Evolutionary conservation across 2,888 invertebrate species (phyloP), one percentile per base, ranked within the genome.

Genomic region (Oligia strigilis): DNA sequence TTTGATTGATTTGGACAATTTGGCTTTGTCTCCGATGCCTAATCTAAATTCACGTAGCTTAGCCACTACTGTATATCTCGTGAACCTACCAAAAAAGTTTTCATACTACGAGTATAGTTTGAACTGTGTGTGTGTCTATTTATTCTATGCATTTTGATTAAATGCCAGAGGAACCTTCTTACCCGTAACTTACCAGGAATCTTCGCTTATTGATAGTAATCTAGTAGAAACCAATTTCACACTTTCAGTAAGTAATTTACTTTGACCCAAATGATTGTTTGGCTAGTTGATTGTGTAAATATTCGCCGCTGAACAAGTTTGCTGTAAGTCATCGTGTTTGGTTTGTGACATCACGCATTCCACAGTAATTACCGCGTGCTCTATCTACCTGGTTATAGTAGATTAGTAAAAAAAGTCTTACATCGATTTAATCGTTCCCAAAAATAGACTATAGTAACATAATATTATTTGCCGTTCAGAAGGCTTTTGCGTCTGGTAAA

Each of bases 271-370:
- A 71, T 62, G 43, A 29, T 66, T 29, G 77, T 77, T 77, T 70
- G 82, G 69, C 71, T 75, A 75, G 87, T 83, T 80, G 29, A 71
- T 83, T 78, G 80, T 75, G 87, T 74, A 90, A 89, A 90, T 87
- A 89, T 90, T 90, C 66, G 77, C 69, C 67, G 60, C 49, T 75
- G 75, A 81, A 82, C 81, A 75, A 79, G 75, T 83, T 80, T 76
- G 80, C 80, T 67, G 49, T 83, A 81, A 89, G 83, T 89, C 90
- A 88, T 89, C 83, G 60, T 86, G 90, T 89, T 85, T 90, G 88
- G 66, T 81, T 49, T 81, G 82, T 89, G 90, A 88, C 75, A 78
- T 88, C 90, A 89, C 69, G 81, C 84, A 90, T 90, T 86, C 90
- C 88, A 46, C 49, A 14, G 19, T 75, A 78, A 82, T 85, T 87